Conservation (phyloP, 2,797 vertebrate genomes). For the Eospalax fontanierii region DNA sequence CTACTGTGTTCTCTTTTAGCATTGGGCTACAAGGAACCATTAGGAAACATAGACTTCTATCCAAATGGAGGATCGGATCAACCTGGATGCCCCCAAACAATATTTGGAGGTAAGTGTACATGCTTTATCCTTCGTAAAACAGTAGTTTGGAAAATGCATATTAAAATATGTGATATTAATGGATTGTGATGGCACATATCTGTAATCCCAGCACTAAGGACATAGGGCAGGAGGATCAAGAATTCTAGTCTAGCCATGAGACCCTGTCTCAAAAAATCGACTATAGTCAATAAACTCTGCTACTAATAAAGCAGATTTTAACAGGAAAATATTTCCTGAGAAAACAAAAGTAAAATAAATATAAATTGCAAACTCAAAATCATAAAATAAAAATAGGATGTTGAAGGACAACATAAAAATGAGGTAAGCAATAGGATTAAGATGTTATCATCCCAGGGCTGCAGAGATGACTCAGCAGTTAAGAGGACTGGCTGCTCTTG, state of each 20-base stretch:
- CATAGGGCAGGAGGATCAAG: neutral
- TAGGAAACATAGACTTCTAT: conserved; percentile 97
- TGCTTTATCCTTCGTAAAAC: conserved; percentile 64
- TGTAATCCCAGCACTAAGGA: neutral
- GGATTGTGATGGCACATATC: neutral
- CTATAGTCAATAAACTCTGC: neutral
- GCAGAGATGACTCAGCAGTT: too few species aligned
- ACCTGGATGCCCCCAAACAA: conserved; percentile 96
- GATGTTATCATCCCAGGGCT: neutral
- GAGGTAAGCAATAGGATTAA: neutral
- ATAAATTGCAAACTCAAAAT: conserved; percentile 21
- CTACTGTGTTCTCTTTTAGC: conserved; percentile 87
- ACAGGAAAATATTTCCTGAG: conserved; percentile 52
- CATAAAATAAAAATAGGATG: conserved; percentile 22
- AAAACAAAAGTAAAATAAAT: conserved; percentile 6
- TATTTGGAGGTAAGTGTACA: conserved; percentile 93
- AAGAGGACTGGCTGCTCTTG: too few species aligned
- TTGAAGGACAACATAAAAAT: neutral
- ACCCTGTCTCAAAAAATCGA: neutral
- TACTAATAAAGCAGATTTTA: neutral
- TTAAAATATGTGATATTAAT: conserved; percentile 50
- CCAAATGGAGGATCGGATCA: conserved; percentile 96
- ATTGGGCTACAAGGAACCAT: conserved; percentile 93
- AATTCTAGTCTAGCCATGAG: neutral
- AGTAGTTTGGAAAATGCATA: conserved; percentile 47